A percentile compares a stretch with the other conserved stretches of the same genome.
phyloP scores from a whole-genome alignment of 2,888 invertebrate genomes.

The Syrphus vitripennis region DNA sequence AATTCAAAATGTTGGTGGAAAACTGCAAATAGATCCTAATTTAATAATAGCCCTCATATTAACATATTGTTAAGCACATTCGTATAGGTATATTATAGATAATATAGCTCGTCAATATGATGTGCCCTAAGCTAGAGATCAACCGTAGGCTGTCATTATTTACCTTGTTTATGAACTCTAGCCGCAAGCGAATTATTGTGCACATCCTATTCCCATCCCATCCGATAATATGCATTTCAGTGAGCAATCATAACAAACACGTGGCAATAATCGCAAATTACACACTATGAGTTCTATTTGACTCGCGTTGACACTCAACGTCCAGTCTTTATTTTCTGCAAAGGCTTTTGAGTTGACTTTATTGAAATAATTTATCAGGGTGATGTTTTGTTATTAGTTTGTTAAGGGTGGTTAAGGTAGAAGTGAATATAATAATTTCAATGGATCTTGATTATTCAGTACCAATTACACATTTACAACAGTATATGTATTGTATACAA shows the following conservation, averaged over 20 bases:
- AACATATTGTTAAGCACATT: too few relatives aligned
- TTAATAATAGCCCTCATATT: too few relatives aligned
- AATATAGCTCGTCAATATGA: too few relatives aligned
- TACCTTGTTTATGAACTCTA: background rate
- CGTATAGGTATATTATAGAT: too few relatives aligned
- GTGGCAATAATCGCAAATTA: conserved; percentile 65
- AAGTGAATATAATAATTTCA: background rate
- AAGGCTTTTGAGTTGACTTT: conserved; percentile 54
- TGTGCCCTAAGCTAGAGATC: background rate
- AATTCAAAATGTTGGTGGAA: too few relatives aligned
- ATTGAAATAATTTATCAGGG: conserved; percentile 1
- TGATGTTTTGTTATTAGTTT: background rate
- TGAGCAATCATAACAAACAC: conserved; percentile 52
- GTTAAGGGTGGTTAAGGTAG: background rate
- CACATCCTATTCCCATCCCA: conserved; percentile 38
- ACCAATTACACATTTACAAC: conserved; percentile 33
- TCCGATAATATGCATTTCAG: conserved; percentile 26
- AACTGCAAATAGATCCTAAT: too few relatives aligned
- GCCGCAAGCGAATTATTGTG: conserved; percentile 58
- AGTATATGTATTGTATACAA: too few relatives aligned
- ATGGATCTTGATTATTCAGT: conserved; percentile 47
- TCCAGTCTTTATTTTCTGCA: background rate
- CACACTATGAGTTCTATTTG: conserved; percentile 26
- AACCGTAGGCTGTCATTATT: conserved; percentile 32
- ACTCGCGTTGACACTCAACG: conserved; percentile 17